Conservation (phyloP, 2,113 vertebrate genomes). For the Shinisaurus crocodilurus region DNA sequence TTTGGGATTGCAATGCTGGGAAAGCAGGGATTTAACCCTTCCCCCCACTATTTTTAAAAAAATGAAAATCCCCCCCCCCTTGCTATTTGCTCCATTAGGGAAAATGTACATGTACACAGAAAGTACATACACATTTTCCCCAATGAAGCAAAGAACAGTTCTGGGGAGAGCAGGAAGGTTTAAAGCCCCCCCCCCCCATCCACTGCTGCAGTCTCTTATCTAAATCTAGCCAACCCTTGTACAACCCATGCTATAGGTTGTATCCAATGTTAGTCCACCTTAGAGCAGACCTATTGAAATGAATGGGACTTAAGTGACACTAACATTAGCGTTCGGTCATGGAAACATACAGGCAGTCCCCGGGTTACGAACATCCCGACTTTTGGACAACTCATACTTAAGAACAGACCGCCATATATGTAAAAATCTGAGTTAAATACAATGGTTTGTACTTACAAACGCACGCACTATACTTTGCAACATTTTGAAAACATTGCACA, state of each 20-base stretch:
- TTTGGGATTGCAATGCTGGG: neutral
- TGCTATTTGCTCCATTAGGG: neutral
- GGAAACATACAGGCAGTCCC: no score
- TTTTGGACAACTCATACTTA: no score
- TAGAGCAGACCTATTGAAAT: no score
- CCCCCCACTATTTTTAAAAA: neutral
- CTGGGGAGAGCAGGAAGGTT: neutral
- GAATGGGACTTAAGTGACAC: no score
- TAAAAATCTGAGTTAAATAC: no score
- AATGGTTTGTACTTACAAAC: no score
- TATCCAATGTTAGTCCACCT: no score
- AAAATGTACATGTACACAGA: neutral
- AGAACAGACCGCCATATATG: no score
- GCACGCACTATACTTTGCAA: no score
- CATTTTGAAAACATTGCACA: no score
- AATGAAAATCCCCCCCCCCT: neutral
- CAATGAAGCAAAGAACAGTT: neutral
- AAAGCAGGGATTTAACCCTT: neutral
- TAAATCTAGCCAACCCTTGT: neutral
- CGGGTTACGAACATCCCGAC: no score
- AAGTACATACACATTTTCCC: neutral
- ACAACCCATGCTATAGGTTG: no score
- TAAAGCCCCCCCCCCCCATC: neutral
- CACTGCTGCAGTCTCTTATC: neutral
- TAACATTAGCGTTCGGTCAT: neutral